A percentile compares a stretch with the other conserved stretches of the same genome.
Evolutionary conservation across 2,888 invertebrate genomes (phyloP).

Genomic region (Drosophila incognita): DNA sequence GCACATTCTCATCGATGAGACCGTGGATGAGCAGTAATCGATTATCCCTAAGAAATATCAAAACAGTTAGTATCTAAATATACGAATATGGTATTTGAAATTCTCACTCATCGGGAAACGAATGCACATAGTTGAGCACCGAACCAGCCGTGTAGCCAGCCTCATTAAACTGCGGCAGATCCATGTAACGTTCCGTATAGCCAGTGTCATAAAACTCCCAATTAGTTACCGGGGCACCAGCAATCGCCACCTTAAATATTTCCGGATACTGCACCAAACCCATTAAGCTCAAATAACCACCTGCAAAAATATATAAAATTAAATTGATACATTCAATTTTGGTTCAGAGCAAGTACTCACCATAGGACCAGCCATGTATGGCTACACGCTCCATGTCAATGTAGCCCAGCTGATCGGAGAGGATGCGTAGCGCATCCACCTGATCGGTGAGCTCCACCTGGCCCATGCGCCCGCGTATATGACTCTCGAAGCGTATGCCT

Average conservation of each 20-base stretch:
- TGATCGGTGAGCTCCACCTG: constrained; percentile 97
- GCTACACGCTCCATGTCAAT: constrained; percentile 97
- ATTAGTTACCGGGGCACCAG: constrained; percentile 98
- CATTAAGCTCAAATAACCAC: constrained; percentile 97
- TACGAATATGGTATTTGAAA: neutral
- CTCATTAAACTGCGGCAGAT: constrained; percentile 90
- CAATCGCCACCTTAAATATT: constrained; percentile 97
- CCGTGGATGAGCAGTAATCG: constrained; percentile 98
- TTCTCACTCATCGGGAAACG: constrained; percentile 95
- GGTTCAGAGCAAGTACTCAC: constrained; percentile 84
- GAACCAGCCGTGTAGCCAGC: constrained; percentile 93
- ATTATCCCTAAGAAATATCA: constrained; percentile 88
- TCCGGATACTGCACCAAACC: constrained; percentile 96
- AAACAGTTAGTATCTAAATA: neutral
- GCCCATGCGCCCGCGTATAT: constrained; percentile 95
- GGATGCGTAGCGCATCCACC: constrained; percentile 95
- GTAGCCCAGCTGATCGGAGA: constrained; percentile 93
- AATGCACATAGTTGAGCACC: constrained; percentile 92
- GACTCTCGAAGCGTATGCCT: constrained; percentile 95
- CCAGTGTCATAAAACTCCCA: constrained; percentile 99
- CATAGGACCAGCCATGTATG: constrained; percentile 99
- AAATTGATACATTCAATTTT: neutral
- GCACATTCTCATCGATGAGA: constrained; percentile 99
- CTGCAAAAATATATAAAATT: constrained; percentile 80
- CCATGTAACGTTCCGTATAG: constrained; percentile 99